These are phyloP conservation scores for Falco rusticolus DNA, from an alignment of 2,797 vertebrate genomes.

Conservation along the genomic window DNA sequence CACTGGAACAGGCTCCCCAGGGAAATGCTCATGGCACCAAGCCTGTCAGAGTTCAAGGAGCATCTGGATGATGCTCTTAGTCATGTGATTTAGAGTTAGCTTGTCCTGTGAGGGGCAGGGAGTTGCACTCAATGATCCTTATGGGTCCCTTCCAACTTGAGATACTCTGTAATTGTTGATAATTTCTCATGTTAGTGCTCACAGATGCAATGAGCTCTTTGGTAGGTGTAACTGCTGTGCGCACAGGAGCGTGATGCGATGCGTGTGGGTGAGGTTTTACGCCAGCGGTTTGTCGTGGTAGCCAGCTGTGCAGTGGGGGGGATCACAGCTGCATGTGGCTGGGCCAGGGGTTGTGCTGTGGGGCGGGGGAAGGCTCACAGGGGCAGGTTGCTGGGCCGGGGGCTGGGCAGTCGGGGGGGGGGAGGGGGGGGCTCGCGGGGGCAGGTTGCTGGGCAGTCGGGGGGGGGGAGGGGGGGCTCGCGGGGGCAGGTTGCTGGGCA, in stretches of 20 bases:
- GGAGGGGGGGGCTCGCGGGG: too few species aligned
- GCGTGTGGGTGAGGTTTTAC: background rate
- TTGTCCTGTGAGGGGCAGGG: background rate
- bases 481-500: too few species aligned
- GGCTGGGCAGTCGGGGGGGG: too few species aligned
- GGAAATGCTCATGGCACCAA: background rate
- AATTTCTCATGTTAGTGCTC: background rate
- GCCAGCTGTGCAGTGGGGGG: too few species aligned
- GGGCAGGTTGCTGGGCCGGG: too few species aligned
- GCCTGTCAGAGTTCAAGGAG: background rate
- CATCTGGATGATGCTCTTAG: background rate
- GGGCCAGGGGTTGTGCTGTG: too few species aligned
- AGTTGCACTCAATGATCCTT: background rate
- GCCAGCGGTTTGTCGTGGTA: too few species aligned
- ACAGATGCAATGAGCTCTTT: fast-evolving
- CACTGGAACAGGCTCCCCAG: background rate
- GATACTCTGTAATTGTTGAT: background rate
- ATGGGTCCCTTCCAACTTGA: background rate
- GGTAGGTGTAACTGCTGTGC: fast-evolving
- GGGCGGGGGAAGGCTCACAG: too few species aligned
- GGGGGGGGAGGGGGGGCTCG: too few species aligned
- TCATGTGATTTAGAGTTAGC: background rate
- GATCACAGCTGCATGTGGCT: too few species aligned
- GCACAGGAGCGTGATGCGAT: fast-evolving
- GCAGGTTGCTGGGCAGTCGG: too few species aligned